These are phyloP conservation scores for Hesperia comma DNA, from an alignment of 2,888 invertebrate species.

Conservation along the genomic window DNA sequence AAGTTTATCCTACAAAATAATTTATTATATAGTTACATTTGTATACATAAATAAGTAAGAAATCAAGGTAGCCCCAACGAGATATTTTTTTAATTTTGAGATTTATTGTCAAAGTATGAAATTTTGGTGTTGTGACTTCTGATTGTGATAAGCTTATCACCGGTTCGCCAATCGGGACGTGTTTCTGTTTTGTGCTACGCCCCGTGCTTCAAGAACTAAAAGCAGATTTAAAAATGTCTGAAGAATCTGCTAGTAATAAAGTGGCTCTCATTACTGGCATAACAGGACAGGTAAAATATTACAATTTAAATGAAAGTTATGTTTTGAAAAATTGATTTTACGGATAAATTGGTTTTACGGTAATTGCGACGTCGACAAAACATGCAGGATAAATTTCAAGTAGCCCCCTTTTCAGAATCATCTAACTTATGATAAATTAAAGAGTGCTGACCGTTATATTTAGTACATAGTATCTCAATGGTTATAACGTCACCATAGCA, in stretches of 20 bases:
- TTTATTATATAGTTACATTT: background rate
- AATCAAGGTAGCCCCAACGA: background rate
- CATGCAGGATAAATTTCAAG: background rate
- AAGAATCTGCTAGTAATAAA: constrained; percentile 77
- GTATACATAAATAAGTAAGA: background rate
- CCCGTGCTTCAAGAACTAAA: constrained; percentile 20
- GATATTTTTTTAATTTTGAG: background rate
- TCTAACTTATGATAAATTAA: background rate
- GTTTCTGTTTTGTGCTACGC: constrained; percentile 45
- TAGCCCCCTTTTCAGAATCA: background rate
- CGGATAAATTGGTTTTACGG: background rate
- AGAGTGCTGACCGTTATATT: background rate
- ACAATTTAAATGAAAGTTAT: constrained; percentile 23
- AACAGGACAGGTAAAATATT: constrained; percentile 93
- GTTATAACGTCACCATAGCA: too few relatives aligned
- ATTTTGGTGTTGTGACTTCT: constrained; percentile 41
- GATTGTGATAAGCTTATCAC: constrained; percentile 47
- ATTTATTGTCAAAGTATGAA: constrained; percentile 18
- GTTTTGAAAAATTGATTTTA: constrained; percentile 1
- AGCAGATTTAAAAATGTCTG: constrained; percentile 61
- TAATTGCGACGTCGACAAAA: background rate
- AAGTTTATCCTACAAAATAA: background rate
- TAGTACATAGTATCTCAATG: too few relatives aligned
- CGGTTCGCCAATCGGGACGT: constrained; percentile 49
- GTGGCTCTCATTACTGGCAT: constrained; percentile 98